Evolutionary conservation across 2,888 invertebrate species (phyloP), one percentile per base, ranked within the genome.

Genomic region (Imbricaverruca yamaguchii): DNA sequence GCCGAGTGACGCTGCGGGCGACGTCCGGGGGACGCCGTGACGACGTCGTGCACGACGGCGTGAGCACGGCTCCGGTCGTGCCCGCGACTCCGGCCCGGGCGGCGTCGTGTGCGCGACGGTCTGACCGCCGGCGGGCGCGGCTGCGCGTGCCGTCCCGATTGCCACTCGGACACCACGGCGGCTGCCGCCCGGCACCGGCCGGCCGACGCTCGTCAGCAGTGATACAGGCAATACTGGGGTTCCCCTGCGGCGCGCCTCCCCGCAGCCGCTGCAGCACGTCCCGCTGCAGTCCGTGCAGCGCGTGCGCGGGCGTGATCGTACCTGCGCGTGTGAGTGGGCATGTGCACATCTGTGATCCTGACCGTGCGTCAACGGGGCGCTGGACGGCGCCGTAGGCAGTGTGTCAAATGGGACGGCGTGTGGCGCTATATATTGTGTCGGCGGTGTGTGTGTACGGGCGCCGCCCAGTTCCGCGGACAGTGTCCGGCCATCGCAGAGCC

Each of bases 151-250:
- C 39, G 39, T 39, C 39, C 39, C 4, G 39, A 39, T 39, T 1
- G 4, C 39, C 39, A 39, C 39, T 39, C 39, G 39, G 39, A 39
- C 39, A 39, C 39, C 39, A 39, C 4, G 39, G 39, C 39, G 39
- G 39, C 39, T 3, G 39, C 39, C 39, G 81, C 81, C 80, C 83
- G 82, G 81, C 82, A 80, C 80, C 80, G 80, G 80, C 82, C 80
- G 82, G 81, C 67, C 69, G 55, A 6, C n/a, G 67, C 0, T 15
- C 25, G 79, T 2, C 61, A 25, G 23, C 61, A 57, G 59, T 80
- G 61, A 80, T 57, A 59, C 15, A 15, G 39, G 63, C 59, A 80
- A 80, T 80, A 80, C 63, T 15, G 23, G 13, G n/a, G 39, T 39
- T 39, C 39, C 39, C 39, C 39, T n/a, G 55, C 56, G 56, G 57